phyloP scores from a whole-genome alignment of 2,113 vertebrate genomes.

The Ceuthmochares aereus region DNA sequence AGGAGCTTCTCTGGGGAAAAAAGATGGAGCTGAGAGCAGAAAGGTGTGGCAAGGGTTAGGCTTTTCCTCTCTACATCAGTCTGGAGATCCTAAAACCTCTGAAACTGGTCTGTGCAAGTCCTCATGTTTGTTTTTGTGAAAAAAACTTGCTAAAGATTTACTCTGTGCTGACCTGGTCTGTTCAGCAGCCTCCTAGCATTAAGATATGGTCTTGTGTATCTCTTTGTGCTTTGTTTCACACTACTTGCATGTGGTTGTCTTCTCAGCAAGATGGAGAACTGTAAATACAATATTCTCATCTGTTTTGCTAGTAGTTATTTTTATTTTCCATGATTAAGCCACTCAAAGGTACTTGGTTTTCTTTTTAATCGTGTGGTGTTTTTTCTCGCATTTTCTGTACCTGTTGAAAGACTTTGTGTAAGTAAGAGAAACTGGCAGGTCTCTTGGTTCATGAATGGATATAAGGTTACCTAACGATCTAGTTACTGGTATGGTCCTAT shows the following conservation, averaged over 20 bases:
- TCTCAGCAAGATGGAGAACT: neutral
- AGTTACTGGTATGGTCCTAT: neutral
- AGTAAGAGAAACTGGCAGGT: neutral
- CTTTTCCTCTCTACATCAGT: fast-evolving
- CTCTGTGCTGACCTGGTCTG: neutral
- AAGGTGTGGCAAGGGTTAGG: fast-evolving
- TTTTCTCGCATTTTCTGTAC: fast-evolving
- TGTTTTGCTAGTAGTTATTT: fast-evolving
- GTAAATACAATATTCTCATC: neutral
- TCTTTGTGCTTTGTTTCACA: neutral
- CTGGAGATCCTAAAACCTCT: neutral
- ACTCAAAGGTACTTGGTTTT: neutral
- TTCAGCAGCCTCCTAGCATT: neutral
- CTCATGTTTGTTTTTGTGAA: fast-evolving
- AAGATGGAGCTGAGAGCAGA: neutral
- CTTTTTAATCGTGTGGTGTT: neutral
- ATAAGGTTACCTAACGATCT: neutral
- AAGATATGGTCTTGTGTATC: fast-evolving
- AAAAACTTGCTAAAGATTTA: neutral
- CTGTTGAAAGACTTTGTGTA: neutral
- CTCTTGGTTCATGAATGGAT: neutral
- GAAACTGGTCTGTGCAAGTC: fast-evolving
- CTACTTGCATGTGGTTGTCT: fast-evolving
- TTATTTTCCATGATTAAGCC: neutral
- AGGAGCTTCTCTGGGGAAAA: neutral